phyloP scores from a whole-genome alignment of 2,888 invertebrate species.

The Nematopogon swammerdamellus region DNA sequence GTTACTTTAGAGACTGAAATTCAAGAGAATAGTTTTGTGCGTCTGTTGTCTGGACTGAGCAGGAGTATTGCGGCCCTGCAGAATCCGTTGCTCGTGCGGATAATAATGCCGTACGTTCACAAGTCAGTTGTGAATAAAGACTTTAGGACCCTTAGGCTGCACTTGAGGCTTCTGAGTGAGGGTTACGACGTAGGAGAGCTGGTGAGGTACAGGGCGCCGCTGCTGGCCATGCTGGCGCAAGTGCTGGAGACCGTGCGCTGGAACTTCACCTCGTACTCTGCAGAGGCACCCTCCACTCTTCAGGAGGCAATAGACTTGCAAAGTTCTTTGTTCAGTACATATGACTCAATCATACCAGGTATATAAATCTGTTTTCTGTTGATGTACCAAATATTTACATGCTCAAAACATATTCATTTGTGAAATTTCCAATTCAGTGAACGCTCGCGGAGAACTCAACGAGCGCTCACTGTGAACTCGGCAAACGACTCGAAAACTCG shows the following conservation, averaged over 20 bases:
- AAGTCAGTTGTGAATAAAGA: slow-evolving; percentile 25
- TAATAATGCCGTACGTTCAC: slow-evolving; percentile 39
- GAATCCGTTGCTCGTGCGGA: slow-evolving; percentile 27
- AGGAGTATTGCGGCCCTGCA: slow-evolving; percentile 21
- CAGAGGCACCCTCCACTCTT: slow-evolving; percentile 23
- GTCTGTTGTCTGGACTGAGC: slow-evolving; percentile 29
- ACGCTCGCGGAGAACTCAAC: too few species aligned
- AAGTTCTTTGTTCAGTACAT: slow-evolving; percentile 24
- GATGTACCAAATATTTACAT: neutral
- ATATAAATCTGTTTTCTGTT: slow-evolving; percentile 7
- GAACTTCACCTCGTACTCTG: slow-evolving; percentile 27
- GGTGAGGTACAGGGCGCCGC: slow-evolving; percentile 32
- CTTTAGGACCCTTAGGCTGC: slow-evolving; percentile 21
- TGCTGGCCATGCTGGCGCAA: slow-evolving; percentile 39
- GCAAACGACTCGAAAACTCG: too few species aligned
- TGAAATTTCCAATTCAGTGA: neutral
- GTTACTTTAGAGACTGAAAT: slow-evolving; percentile 20
- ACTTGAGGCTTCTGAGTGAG: slow-evolving; percentile 23
- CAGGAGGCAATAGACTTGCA: slow-evolving; percentile 27
- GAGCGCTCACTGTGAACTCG: too few species aligned
- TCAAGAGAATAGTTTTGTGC: slow-evolving; percentile 25
- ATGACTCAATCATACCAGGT: slow-evolving; percentile 28
- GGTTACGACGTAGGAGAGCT: slow-evolving; percentile 26
- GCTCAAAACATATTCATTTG: neutral
- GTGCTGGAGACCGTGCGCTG: slow-evolving; percentile 32